These are phyloP conservation scores for Eristalis pertinax DNA, from an alignment of 2,888 invertebrate genomes.

Conservation along the genomic window DNA sequence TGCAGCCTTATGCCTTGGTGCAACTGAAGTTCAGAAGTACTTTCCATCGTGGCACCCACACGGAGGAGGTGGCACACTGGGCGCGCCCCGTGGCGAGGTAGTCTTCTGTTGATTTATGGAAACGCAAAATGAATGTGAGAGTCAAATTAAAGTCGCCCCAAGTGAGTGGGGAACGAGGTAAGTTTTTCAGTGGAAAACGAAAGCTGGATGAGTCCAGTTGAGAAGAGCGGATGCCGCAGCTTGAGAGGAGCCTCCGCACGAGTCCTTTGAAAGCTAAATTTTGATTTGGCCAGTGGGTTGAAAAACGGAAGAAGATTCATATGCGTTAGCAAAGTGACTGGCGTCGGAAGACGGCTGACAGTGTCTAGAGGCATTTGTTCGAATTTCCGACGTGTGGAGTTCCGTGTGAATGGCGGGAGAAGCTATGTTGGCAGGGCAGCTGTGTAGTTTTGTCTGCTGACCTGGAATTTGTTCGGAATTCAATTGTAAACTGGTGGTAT, in stretches of 20 bases:
- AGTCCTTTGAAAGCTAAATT: not conserved
- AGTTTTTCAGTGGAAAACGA: not conserved
- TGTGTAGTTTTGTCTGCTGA: too few relatives aligned
- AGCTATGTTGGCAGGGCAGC: too few relatives aligned
- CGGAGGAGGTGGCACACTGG: not conserved
- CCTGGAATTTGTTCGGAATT: too few relatives aligned
- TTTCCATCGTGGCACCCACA: not conserved
- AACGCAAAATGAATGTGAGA: slow-evolving; percentile 17
- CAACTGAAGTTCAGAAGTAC: not conserved
- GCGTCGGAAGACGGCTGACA: too few relatives aligned
- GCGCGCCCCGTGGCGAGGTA: slow-evolving; percentile 6
- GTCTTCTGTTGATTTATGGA: slow-evolving; percentile 44
- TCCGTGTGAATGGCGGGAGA: too few relatives aligned
- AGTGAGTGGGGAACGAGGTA: not conserved
- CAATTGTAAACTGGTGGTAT: too few relatives aligned
- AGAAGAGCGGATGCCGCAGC: not conserved
- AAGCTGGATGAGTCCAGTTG: not conserved
- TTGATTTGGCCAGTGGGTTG: not conserved
- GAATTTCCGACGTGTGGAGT: too few relatives aligned
- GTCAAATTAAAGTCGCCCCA: slow-evolving; percentile 23
- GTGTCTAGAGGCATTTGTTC: too few relatives aligned
- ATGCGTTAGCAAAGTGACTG: not conserved
- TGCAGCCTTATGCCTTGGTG: slow-evolving; percentile 20
- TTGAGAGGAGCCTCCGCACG: not conserved
- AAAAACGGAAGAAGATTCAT: not conserved